Evolutionary conservation across 2,888 invertebrate species (phyloP), one percentile per base, ranked within the genome.

Genomic region (Hyposoter dolosus): DNA sequence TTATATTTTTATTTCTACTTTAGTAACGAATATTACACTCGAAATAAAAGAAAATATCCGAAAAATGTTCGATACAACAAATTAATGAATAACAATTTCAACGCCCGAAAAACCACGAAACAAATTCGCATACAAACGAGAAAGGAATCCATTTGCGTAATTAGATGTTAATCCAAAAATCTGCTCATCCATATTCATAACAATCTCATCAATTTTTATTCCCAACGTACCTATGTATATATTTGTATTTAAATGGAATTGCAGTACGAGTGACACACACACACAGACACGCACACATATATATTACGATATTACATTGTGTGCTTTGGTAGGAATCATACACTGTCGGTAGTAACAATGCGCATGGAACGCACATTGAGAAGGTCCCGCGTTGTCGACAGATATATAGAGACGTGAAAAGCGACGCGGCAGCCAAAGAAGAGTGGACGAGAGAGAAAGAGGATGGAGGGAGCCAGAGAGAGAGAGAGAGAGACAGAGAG

Each of bases 401-500:
- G 78, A 69, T 35, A 45, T 50, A 81, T 45, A 82, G 77, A 82
- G 84, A 86, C 23, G 40, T 74, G 47, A 72, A 81, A 71, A 84
- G 79, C 68, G 80, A 53, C 71, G 72, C 76, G 53, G 66, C 56
- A 65, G 35, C 66, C 71, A 63, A 63, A 40, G 23, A 32, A 47
- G 47, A 28, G 79, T 79, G 75, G 60, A 12, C 2, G 56, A 23
- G 12, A 23, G 56, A 50, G 50, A 50, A 9, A 53, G 53, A n/a
- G n/a, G 56, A 50, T n/a, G n/a, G 19, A 53, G 53, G 7, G n/a
- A 19, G 50, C 6, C 17, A 53, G 56, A 23, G 12, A 23, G 56
- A 50, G 50, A 50, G 19, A 53, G 53, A n/a, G n/a, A 19, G 50
- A 50, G 17, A n/a, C 0, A 7, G 53, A 53, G 53, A 10, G 19